Conservation (phyloP, 2,888 invertebrate species). For the Trichacis sp. region DNA sequence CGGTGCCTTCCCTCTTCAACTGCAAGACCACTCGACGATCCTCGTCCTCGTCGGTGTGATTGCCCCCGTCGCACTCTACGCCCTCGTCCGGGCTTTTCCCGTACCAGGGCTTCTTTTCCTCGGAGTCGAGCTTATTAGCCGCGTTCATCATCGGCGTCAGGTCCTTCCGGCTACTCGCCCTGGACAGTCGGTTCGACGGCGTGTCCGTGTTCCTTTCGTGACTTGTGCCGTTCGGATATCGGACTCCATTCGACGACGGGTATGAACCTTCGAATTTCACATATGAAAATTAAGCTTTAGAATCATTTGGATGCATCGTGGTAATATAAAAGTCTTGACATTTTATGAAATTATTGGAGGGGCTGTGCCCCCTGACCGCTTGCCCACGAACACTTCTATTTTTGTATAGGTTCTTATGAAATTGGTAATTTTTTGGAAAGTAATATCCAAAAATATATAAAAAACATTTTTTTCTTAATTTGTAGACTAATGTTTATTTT, state of each 20-base stretch:
- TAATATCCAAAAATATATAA: too few relatives aligned
- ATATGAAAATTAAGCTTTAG: background rate
- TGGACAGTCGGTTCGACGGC: conserved; percentile 62
- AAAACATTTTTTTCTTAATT: too few relatives aligned
- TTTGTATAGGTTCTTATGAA: too few relatives aligned
- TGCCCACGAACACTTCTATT: too few relatives aligned
- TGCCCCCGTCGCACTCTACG: conserved; percentile 72
- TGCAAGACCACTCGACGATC: conserved; percentile 76
- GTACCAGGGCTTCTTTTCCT: conserved; percentile 71
- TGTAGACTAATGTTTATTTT: too few relatives aligned
- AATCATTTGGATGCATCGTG: too few relatives aligned
- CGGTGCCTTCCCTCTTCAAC: conserved; percentile 85
- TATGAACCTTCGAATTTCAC: conserved; percentile 48
- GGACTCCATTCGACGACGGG: conserved; percentile 55
- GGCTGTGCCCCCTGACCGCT: too few relatives aligned
- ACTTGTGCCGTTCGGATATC: conserved; percentile 60
- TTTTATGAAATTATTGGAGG: too few relatives aligned
- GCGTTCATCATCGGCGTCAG: conserved; percentile 72
- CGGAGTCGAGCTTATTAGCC: conserved; percentile 72
- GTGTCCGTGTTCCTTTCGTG: conserved; percentile 62
- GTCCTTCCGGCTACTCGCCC: conserved; percentile 70
- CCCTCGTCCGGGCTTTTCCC: conserved; percentile 72
- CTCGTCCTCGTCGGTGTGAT: conserved; percentile 71
- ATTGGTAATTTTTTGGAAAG: too few relatives aligned
- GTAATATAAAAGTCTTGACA: too few relatives aligned